Evolutionary conservation across 1,140 invertebrate species (phyloP), one percentile per base, ranked within the genome.

Genomic region (Adoxophyes honmai): DNA sequence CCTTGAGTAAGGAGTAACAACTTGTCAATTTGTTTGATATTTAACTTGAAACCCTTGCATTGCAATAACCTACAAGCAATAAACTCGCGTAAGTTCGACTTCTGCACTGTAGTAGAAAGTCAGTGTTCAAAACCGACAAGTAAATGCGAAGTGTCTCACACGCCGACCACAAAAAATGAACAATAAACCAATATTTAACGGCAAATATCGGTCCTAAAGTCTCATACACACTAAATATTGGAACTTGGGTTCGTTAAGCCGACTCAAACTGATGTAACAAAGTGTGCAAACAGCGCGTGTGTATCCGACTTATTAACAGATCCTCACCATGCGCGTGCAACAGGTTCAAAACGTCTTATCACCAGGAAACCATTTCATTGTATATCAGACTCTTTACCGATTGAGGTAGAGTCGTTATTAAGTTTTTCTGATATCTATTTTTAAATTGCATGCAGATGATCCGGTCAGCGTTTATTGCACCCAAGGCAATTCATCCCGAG

Each of bases 121-220:
- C 18, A n/a, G 42, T 18, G n/a, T 48, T 68, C 78, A 66, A 78
- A 74, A 82, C 72, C 69, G 74, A 59, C 71, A 74, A 63, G 74
- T 74, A 73, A 78, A 69, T 72, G 73, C 70, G 67, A 78, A 79
- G 71, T 77, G 70, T 70, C 63, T 73, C 66, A 70, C 73, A 70
- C 72, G 69, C 70, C 67, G 74, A 68, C 67, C 42, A 28, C 53
- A 76, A 77, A 75, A 70, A 72, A 70, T 64, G 68, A 75, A 64
- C 71, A 76, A 81, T 73, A 71, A 76, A 79, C 77, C 76, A 87
- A 87, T 86, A 86, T 87, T 87, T 80, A 70, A 77, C 68, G 61
- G 65, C 70, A 82, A 87, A 87, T 79, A 83, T 75, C 68, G 68
- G 72, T 68, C 71, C 75, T 84, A 72, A 84, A 82, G 75, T 78